Evolutionary conservation across 2,113 vertebrate genomes (phyloP), one percentile per base, ranked within the genome.

Genomic region (Columba livia): DNA sequence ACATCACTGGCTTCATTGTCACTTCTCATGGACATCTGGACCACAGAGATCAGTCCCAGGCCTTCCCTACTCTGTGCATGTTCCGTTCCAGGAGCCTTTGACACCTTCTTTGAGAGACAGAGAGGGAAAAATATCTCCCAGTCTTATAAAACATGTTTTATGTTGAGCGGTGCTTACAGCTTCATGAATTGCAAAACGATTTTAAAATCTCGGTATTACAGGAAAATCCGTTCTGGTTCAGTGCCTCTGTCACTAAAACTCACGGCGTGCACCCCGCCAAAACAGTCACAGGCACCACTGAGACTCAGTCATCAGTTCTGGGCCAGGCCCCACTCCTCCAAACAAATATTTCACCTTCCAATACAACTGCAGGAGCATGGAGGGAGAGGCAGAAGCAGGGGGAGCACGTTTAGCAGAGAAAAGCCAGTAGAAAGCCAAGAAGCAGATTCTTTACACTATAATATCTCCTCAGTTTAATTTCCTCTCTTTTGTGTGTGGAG

Each of bases 131-230:
- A 65, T 16, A 42, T 48, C 50, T 34, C 28, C 54, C 4, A 8
- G 29, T 32, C 75, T 74, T 66, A 56, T n/a, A 80, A 78, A 86
- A 9, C 29, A n/a, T 0, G 0, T 75, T 81, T 84, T 23, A 74
- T 61, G 69, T 15, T 50, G 65, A 88, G 85, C 75, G 56, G 60
- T 44, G 53, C 80, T 88, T 74, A 88, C 91, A 92, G 82, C 90
- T 93, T 83, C 92, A 84, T 92, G 82, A 94, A 96, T 92, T 92
- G 95, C 86, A 94, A 94, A 95, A 53, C 4, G 4, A 11, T n/a
- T 85, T 88, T 61, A 34, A 95, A 95, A 91, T 88, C 67, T 92
- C 38, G 31, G 79, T 60, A 78, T 90, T 92, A 81, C 75, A 94
- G 72, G 56, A 36, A 93, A 95, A 90, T 93, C 72, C 10, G 4